These are phyloP conservation scores for Onthophagus sagittarius DNA, from an alignment of 2,888 invertebrate species.

Conservation along the genomic window DNA sequence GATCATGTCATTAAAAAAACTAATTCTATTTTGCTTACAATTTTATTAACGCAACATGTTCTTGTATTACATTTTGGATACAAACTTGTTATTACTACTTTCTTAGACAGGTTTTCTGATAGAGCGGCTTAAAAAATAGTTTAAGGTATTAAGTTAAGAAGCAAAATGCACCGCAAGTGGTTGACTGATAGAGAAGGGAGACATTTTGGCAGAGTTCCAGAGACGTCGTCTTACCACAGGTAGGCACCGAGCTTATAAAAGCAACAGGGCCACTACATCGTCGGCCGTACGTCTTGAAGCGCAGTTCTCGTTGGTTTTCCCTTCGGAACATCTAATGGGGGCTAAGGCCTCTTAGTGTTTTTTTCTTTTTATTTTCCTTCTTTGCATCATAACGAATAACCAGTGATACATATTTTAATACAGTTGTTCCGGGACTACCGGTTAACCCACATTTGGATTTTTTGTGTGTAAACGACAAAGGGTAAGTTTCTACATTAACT, in stretches of 20 bases:
- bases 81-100: no score
- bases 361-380: constrained; percentile 27
- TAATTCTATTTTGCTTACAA: no score
- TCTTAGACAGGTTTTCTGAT: no score
- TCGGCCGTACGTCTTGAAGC: constrained; percentile 58
- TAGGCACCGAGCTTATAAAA: constrained; percentile 59
- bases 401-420: constrained; percentile 34
- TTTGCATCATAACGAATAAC: constrained; percentile 28
- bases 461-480: constrained; percentile 36
- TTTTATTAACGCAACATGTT: no score
- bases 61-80: no score
- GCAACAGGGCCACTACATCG: constrained; percentile 50
- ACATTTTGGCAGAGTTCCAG: constrained; percentile 43
- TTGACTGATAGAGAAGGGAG: constrained; percentile 20
- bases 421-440: constrained; percentile 25
- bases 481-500: constrained; percentile 41
- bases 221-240: constrained; percentile 47
- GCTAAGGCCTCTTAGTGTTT: constrained; percentile 39
- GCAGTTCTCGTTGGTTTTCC: constrained; percentile 38
- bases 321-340: constrained; percentile 37
- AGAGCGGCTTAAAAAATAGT: no score
- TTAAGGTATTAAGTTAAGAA: not conserved
- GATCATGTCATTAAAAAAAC: no score
- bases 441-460: constrained; percentile 42
- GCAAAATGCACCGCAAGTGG: not conserved